Conservation (phyloP, 1,140 invertebrate species). For the Drosophila auraria region DNA sequence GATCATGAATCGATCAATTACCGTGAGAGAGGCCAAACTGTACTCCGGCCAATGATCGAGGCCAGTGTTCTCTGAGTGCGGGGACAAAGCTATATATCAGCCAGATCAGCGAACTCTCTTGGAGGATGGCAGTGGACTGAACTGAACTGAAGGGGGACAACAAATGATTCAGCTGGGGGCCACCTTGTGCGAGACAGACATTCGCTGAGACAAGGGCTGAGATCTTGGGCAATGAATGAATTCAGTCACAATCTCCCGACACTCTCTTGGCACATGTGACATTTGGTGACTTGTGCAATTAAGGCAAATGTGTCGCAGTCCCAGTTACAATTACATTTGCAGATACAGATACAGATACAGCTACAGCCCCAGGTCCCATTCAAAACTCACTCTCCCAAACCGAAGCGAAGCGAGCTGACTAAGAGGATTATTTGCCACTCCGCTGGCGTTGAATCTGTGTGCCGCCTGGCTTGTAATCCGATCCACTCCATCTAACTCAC, state of each 20-base stretch:
- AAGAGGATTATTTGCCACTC: slow-evolving; percentile 55
- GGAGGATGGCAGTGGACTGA: slow-evolving; percentile 1
- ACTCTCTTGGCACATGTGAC: slow-evolving; percentile 42
- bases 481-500: slow-evolving; percentile 56
- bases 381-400: slow-evolving; percentile 19
- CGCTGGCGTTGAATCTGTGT: slow-evolving; percentile 38
- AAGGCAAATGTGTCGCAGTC: slow-evolving; percentile 32
- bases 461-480: slow-evolving; percentile 40
- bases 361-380: slow-evolving; percentile 18
- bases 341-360: slow-evolving; percentile 6
- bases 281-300: slow-evolving; percentile 55
- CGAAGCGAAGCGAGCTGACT: slow-evolving; percentile 29
- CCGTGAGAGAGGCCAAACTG: slow-evolving; percentile 40
- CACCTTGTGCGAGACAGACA: slow-evolving; percentile 35
- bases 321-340: slow-evolving; percentile 25
- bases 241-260: slow-evolving; percentile 25
- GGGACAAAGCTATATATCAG: slow-evolving; percentile 12
- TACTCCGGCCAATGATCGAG: slow-evolving; percentile 30
- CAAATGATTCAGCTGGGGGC: slow-evolving; percentile 33
- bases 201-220: not conserved
- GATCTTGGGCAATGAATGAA: slow-evolving; percentile 46
- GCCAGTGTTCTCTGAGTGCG: slow-evolving; percentile 13
- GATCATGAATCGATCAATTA: slow-evolving; percentile 48
- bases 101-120: slow-evolving; percentile 41
- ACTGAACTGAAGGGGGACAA: not conserved